Conservation (phyloP, 2,797 vertebrate species). For the Liasis olivaceus region DNA sequence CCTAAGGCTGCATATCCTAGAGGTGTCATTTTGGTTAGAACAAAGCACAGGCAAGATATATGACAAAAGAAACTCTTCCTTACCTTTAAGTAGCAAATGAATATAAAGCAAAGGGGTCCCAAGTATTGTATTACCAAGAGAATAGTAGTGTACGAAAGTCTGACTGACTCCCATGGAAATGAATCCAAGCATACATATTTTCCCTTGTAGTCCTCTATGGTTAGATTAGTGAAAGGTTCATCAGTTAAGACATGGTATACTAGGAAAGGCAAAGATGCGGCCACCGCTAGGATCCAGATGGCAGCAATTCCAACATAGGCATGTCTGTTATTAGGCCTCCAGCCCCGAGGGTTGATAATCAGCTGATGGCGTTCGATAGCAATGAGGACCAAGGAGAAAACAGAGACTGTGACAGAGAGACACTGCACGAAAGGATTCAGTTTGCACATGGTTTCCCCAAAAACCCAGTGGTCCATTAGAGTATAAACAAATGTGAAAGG, state of each 20-base stretch:
- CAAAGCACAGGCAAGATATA: background rate
- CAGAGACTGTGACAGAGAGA: slow-evolving; percentile 83
- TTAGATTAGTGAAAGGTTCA: slow-evolving; percentile 80
- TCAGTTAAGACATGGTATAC: slow-evolving; percentile 81
- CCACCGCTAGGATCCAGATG: slow-evolving; percentile 81
- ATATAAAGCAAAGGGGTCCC: slow-evolving; percentile 85
- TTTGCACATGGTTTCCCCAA: slow-evolving; percentile 86
- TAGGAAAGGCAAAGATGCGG: slow-evolving; percentile 82
- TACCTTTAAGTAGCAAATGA: slow-evolving; percentile 90
- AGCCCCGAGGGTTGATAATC: slow-evolving; percentile 85
- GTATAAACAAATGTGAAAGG: slow-evolving; percentile 89
- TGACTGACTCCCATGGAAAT: slow-evolving; percentile 80
- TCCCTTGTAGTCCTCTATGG: slow-evolving; percentile 79
- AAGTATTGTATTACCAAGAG: slow-evolving; percentile 86
- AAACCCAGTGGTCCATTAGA: slow-evolving; percentile 89
- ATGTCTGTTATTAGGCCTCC: slow-evolving; percentile 83
- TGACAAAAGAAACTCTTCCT: slow-evolving; percentile 34
- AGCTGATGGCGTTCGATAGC: slow-evolving; percentile 85
- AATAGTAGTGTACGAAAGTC: slow-evolving; percentile 81
- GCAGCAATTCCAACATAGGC: slow-evolving; percentile 81
- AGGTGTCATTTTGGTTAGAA: slow-evolving; percentile 20
- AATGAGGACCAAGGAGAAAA: slow-evolving; percentile 86
- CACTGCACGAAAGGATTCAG: slow-evolving; percentile 85
- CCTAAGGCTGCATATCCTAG: background rate
- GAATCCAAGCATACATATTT: slow-evolving; percentile 84